phyloP scores from a whole-genome alignment of 2,113 vertebrate species.

The Cottus gobio region DNA sequence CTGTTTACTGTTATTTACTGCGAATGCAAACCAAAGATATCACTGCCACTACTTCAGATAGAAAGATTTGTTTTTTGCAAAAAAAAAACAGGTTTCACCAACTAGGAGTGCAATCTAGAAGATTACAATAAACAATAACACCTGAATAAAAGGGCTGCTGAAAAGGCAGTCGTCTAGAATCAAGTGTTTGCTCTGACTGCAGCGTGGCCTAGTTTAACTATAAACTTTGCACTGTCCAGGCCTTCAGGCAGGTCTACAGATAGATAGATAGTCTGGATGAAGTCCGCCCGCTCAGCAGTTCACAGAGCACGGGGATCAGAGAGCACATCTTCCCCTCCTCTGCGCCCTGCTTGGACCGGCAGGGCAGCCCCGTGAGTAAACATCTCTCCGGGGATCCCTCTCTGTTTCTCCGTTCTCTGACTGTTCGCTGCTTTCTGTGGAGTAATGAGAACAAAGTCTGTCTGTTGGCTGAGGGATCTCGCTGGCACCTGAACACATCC shows the following conservation, averaged over 20 bases:
- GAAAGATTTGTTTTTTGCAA: background rate
- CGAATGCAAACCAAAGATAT: background rate
- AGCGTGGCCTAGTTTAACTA: slow-evolving; percentile 30
- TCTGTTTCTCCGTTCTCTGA: slow-evolving; percentile 26
- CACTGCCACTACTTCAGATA: background rate
- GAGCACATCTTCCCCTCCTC: slow-evolving; percentile 23
- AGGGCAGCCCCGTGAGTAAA: slow-evolving; percentile 58
- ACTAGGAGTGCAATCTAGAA: background rate
- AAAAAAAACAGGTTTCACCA: background rate
- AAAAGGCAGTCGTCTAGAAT: background rate
- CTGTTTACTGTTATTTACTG: background rate
- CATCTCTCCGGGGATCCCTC: slow-evolving; percentile 55
- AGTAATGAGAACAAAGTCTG: slow-evolving; percentile 54
- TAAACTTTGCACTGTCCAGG: slow-evolving; percentile 11
- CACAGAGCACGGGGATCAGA: slow-evolving; percentile 49
- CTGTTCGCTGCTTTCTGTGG: slow-evolving; percentile 28
- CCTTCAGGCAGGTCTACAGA: slow-evolving; percentile 42
- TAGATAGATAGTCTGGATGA: slow-evolving; percentile 29
- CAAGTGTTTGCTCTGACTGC: slow-evolving; percentile 10
- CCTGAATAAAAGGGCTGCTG: background rate
- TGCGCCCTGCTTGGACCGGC: slow-evolving; percentile 35
- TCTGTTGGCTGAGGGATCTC: slow-evolving; percentile 28
- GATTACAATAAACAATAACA: background rate
- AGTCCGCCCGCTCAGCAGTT: slow-evolving; percentile 22
- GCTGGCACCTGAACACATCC: slow-evolving; percentile 44